Evolutionary conservation across 53 echinoderm and acorn worm genomes (phyloP), one percentile per base, ranked within the genome.

Genomic region (Mesocentrotus franciscanus): DNA sequence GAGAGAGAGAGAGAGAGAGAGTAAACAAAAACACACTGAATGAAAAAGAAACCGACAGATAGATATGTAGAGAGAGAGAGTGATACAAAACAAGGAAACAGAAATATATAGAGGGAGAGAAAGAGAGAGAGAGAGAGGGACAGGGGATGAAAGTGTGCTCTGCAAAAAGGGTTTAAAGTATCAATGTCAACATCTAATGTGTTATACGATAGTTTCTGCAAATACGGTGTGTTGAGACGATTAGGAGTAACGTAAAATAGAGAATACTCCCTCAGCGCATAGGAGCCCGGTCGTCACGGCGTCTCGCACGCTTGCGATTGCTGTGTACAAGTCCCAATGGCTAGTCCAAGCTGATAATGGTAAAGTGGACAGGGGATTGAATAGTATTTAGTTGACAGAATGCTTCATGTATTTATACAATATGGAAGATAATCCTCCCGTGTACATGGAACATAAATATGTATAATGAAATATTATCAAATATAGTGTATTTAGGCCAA

Each of bases 101-200:
- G 7, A 62, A 62, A 18, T 18, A 60, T 2, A 64, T 10, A 29
- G 39, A 91, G 91, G 66, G 30, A 56, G 8, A 62, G 64, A 93
- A 18, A 33, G 1, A 93, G 81, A 81, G 26, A 34, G 58, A 24
- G 27, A 60, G 11, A 81, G 39, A 78, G 58, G 59, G 91, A 60
- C 5, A 29, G 24, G 22, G 74, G 26, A 72, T 10, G 15, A 56
- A 36, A 91, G 74, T 92, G 71, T 71, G 72, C 36, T 93, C 93
- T 81, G 93, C 84, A 49, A 42, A 81, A 94, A 49, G 64, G 95
- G 85, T 94, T 85, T 94, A 85, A 87, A 34, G 71, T 94, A 85
- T 94, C 95, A 85, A 85, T 94, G 87, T 94, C 95, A 94, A 94
- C 71, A 94, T 66, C 62, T 94, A 94, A 94, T 94, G 95, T 94